Evolutionary conservation across 1,140 invertebrate genomes (phyloP), one percentile per base, ranked within the genome.

Genomic region (Lerema accius): DNA sequence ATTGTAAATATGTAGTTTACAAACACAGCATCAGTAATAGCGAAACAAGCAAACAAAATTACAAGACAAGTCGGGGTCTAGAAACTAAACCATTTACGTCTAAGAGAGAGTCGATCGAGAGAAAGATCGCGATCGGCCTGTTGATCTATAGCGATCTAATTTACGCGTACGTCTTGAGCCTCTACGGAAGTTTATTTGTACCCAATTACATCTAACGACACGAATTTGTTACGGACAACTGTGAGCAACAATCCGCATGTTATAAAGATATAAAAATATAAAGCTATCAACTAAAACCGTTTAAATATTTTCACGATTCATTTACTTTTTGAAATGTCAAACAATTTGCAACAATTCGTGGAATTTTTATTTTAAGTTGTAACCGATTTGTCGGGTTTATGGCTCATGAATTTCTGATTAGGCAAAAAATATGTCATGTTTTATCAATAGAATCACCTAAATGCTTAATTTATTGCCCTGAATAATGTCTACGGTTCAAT

Each of bases 71-170:
- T 46, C 42, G 55, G 17, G 55, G 46, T 46, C 55, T 43, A 59
- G 55, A 59, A 59, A 59, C 55, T 37, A 35, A 35, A 46, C 55
- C 55, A 16, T 48, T 48, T 59, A 58, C 48, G 67, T 69, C 51
- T 63, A 19, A 58, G 70, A 62, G 67, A 73, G 70, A 73, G 70
- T 69, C 53, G 63, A 69, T 72, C 14, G 55, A 46, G 55, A 46
- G 55, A n/a, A n/a, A 46, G 55, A 58, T 58, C 55, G 55, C n/a
- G 42, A 56, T 42, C 53, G 53, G 45, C 53, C 40, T 53, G 50
- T 42, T 53, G 50, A 53, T 53, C 50, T 45, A 58, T 45, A 15
- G 53, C 53, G 53, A 19, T 58, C 53, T 45, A 58, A 58, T 58
- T 58, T 58, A 45, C 53, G 39, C 53, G 40, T 58, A n/a, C 53